Conservation (phyloP, 1,140 invertebrate genomes). For the Nasonia longicornis region DNA sequence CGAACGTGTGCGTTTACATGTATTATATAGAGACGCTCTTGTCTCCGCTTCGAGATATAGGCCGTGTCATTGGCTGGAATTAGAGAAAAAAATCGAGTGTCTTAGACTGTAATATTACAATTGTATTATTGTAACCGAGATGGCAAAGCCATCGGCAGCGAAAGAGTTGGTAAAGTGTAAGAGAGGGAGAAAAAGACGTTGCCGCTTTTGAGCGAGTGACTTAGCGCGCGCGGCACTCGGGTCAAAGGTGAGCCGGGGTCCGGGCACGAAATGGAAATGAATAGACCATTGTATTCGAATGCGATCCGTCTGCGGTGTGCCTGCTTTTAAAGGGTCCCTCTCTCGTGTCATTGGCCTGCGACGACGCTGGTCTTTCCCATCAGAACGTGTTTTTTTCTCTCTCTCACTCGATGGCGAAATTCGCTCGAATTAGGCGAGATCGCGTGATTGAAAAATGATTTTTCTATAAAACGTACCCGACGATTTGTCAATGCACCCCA, state of each 20-base stretch:
- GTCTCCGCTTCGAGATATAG: too few species aligned
- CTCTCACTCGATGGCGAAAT: not conserved
- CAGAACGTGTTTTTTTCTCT: not conserved
- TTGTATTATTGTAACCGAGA: not conserved
- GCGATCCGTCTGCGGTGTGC: constrained; percentile 45
- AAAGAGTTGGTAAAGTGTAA: constrained; percentile 25
- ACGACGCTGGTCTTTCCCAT: not conserved
- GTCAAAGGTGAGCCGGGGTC: constrained; percentile 55
- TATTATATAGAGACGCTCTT: not conserved
- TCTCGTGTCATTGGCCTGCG: constrained; percentile 47
- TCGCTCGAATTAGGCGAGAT: not conserved
- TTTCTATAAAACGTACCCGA: too few species aligned
- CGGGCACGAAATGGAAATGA: constrained; percentile 56
- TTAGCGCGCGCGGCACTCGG: not conserved
- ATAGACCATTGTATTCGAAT: constrained; percentile 56
- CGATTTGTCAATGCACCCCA: not conserved
- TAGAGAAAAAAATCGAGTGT: not conserved
- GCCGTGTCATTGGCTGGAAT: not conserved
- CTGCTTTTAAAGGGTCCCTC: constrained; percentile 15
- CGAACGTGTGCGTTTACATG: too few species aligned
- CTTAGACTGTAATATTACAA: not conserved
- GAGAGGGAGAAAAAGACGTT: constrained; percentile 36
- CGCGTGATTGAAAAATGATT: not conserved
- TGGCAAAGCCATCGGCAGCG: not conserved
- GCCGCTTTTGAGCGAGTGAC: constrained; percentile 23